Evolutionary conservation across 2,888 invertebrate genomes (phyloP).

Genomic region (Hesperia comma): DNA sequence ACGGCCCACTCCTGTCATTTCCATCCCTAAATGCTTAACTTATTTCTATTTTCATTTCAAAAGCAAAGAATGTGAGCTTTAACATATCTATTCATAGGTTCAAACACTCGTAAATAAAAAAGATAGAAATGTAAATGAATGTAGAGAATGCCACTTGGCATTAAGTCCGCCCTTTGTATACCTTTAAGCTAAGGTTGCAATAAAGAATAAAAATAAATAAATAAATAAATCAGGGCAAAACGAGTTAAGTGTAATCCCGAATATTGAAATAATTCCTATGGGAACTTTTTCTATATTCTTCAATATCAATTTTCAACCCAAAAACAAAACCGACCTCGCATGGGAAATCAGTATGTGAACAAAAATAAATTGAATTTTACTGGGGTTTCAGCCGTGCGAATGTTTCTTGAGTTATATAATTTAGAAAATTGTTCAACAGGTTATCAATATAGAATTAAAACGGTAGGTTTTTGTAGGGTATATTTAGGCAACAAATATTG

Average conservation of each 20-base stretch:
- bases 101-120: not conserved
- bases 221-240: not conserved
- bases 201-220: no score
- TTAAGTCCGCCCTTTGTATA: no score
- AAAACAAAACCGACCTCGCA: constrained; percentile 58
- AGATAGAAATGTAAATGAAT: not conserved
- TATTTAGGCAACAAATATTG: no score
- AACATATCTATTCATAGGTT: not conserved
- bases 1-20: no score
- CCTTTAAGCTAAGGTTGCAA: no score
- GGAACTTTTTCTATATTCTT: constrained; percentile 16
- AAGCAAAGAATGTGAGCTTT: not conserved
- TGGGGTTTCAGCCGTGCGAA: constrained; percentile 49
- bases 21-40: no score
- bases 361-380: constrained; percentile 70
- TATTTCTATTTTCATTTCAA: not conserved
- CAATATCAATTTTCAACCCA: constrained; percentile 23
- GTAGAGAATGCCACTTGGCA: no score
- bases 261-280: not conserved
- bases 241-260: not conserved
- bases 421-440: constrained; percentile 34
- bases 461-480: no score
- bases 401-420: constrained; percentile 59
- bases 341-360: constrained; percentile 68
- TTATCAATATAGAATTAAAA: no score